Evolutionary conservation across 2,797 vertebrate species (phyloP).

Genomic region (Gastrophryne carolinensis): DNA sequence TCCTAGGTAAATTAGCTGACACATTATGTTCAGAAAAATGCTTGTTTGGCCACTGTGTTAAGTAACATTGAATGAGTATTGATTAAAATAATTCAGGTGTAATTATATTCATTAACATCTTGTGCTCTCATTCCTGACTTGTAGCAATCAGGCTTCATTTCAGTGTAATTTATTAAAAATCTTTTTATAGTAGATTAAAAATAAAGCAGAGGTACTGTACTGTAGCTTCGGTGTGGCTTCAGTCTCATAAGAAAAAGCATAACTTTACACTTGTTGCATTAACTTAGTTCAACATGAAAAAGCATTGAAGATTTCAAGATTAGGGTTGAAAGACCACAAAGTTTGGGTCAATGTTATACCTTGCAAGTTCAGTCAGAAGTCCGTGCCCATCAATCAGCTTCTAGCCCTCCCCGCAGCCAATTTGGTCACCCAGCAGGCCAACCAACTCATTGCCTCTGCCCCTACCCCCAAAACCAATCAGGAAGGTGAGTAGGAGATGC

Average conservation of each 20-base stretch:
- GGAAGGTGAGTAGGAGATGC: too few relatives aligned
- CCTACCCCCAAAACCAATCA: too few relatives aligned
- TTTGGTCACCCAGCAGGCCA: too few relatives aligned
- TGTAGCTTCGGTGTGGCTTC: neutral
- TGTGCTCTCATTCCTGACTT: neutral
- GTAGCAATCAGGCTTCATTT: constrained; percentile 28
- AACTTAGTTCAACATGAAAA: too few relatives aligned
- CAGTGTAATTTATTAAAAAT: constrained; percentile 5
- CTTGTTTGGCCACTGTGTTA: neutral
- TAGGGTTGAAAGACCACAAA: too few relatives aligned
- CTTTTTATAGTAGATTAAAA: neutral
- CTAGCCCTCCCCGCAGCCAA: too few relatives aligned
- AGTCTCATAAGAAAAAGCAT: neutral
- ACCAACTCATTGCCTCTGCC: too few relatives aligned
- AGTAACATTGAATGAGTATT: neutral
- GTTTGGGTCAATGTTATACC: too few relatives aligned
- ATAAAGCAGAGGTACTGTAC: neutral
- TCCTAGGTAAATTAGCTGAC: neutral
- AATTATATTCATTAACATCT: constrained; percentile 9
- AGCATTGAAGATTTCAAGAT: too few relatives aligned
- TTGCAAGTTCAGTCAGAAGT: too few relatives aligned
- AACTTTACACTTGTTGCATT: too few relatives aligned
- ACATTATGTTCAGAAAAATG: neutral
- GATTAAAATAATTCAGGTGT: constrained; percentile 8
- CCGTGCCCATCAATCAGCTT: too few relatives aligned